phyloP scores from a whole-genome alignment of 2,113 vertebrate species.

The Coreoperca whiteheadi region DNA sequence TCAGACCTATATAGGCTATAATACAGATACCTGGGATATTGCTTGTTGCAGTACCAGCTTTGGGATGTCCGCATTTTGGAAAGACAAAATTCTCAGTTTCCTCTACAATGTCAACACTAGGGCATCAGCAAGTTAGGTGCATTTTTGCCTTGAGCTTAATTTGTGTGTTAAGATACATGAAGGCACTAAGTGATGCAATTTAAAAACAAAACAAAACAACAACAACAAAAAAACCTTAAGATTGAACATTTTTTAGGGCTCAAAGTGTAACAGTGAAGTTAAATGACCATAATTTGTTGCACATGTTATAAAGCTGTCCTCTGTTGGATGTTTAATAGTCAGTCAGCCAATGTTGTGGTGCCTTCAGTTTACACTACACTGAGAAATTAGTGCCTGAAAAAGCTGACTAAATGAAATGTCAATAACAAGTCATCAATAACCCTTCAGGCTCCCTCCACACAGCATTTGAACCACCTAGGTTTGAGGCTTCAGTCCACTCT shows the following conservation, averaged over 20 bases:
- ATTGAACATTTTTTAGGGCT: slow-evolving; percentile 25
- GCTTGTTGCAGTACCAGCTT: neutral
- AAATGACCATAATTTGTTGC: slow-evolving; percentile 11
- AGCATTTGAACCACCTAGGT: slow-evolving; percentile 16
- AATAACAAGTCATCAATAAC: slow-evolving; percentile 53
- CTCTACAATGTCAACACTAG: neutral
- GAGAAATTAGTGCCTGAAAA: slow-evolving; percentile 33
- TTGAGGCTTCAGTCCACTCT: slow-evolving; percentile 20
- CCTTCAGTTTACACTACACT: slow-evolving; percentile 21
- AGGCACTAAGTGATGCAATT: slow-evolving; percentile 15
- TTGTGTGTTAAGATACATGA: slow-evolving; percentile 33
- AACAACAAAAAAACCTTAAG: too few species aligned
- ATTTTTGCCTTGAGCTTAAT: slow-evolving; percentile 29
- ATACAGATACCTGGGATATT: neutral
- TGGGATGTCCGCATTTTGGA: neutral
- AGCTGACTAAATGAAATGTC: slow-evolving; percentile 55
- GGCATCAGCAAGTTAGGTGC: neutral
- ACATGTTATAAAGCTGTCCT: slow-evolving; percentile 6
- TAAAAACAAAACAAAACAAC: too few species aligned
- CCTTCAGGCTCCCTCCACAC: slow-evolving; percentile 18
- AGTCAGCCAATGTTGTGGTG: neutral
- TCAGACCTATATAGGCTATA: too few species aligned
- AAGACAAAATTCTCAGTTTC: neutral
- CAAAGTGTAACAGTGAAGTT: neutral
- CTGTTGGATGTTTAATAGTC: neutral